Evolutionary conservation across 1,140 invertebrate species (phyloP).

Genomic region (Bombus consobrinus): DNA sequence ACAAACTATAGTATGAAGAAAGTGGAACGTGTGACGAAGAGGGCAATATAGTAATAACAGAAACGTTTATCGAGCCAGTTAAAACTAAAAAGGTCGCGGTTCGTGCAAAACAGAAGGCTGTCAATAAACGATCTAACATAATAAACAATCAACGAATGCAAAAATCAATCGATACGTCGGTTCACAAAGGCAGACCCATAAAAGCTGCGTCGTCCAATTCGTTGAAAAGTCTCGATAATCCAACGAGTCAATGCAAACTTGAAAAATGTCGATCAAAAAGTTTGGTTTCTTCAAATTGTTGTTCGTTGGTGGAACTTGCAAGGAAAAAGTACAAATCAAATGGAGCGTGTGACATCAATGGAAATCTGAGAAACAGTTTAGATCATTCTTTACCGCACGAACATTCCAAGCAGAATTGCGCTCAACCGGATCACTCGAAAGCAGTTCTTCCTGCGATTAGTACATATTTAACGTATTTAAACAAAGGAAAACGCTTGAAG

Average conservation of each 20-base stretch:
- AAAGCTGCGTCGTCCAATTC: neutral
- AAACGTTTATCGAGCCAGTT: constrained; percentile 20
- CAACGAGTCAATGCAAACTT: neutral
- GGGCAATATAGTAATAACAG: constrained; percentile 54
- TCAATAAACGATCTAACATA: neutral
- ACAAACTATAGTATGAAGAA: constrained; percentile 63
- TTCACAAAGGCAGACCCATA: neutral
- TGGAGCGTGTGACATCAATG: neutral
- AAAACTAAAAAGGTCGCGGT: neutral
- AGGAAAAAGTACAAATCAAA: neutral
- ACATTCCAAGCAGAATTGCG: neutral
- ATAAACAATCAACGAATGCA: neutral
- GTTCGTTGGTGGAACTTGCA: rapidly evolving
- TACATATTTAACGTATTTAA: neutral
- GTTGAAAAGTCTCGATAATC: neutral
- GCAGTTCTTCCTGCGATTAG: constrained; percentile 12
- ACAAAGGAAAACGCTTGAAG: neutral
- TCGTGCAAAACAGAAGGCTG: neutral
- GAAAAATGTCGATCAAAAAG: neutral
- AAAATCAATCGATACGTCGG: neutral
- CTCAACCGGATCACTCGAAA: neutral
- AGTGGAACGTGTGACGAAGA: constrained; percentile 49
- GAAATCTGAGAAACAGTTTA: neutral
- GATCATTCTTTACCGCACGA: neutral
- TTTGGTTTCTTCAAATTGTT: neutral